A percentile compares a stretch with the other conserved stretches of the same genome.
These are phyloP conservation scores for Prionace glauca DNA, from an alignment of 2,797 vertebrate species.

Conservation along the genomic window DNA sequence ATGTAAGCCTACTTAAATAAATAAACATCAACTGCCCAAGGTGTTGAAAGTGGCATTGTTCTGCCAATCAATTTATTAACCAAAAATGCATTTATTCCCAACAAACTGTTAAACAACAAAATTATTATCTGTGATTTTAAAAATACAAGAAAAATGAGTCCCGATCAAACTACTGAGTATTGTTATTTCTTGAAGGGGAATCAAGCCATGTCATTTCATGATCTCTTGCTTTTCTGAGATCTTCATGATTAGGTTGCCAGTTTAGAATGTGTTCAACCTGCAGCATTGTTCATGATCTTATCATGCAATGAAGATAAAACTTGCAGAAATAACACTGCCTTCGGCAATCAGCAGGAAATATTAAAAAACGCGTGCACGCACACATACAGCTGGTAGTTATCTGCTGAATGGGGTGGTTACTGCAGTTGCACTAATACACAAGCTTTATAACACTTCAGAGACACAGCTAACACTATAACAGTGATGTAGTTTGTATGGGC, in stretches of 20 bases:
- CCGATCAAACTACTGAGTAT: not conserved
- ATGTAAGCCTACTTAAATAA: too few relatives aligned
- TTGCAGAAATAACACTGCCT: not conserved
- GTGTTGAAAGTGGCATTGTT: not conserved
- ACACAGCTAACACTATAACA: not conserved
- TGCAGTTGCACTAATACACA: not conserved
- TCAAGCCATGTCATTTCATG: not conserved
- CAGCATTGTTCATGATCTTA: constrained; percentile 8
- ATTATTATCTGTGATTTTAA: not conserved
- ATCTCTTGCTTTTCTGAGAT: not conserved
- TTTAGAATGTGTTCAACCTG: constrained; percentile 10
- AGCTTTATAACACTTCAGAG: not conserved
- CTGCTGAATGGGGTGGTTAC: constrained; percentile 10
- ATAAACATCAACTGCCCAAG: not conserved
- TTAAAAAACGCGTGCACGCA: not conserved
- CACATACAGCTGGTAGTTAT: not conserved
- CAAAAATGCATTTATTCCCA: not conserved
- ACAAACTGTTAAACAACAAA: not conserved
- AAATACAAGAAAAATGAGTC: not conserved
- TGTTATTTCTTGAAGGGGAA: not conserved
- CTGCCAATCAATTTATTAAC: not conserved
- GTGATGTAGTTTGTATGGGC: not conserved
- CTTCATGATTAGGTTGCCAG: not conserved
- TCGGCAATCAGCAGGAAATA: not conserved
- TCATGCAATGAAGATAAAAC: not conserved